A percentile compares a stretch with the other conserved stretches of the same genome.
Evolutionary conservation across 2,888 invertebrate genomes (phyloP).

Genomic region (Caenorhabditis parvicauda): DNA sequence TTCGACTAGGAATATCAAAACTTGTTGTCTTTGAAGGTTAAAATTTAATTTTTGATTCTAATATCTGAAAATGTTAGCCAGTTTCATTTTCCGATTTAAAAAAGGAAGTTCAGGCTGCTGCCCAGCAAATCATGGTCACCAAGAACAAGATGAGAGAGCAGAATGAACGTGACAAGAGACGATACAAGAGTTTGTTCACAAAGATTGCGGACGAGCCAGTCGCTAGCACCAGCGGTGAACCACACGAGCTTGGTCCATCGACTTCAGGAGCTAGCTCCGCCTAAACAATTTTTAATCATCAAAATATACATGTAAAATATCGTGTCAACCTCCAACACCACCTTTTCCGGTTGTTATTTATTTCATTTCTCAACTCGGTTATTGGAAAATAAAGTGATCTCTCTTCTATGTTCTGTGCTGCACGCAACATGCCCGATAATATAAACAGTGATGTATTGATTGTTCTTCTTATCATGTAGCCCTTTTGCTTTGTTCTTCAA

Average conservation of each 20-base stretch:
- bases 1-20: not conserved
- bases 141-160: conserved; percentile 76
- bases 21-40: not conserved
- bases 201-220: conserved; percentile 66
- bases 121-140: conserved; percentile 69
- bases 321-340: too few species aligned
- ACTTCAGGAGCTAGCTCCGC: not conserved
- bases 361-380: too few species aligned
- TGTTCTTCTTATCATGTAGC: too few species aligned
- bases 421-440: too few species aligned
- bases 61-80: not conserved
- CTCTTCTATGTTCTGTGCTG: too few species aligned
- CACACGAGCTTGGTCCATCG: not conserved
- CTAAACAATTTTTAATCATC: too few species aligned
- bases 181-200: conserved; percentile 91
- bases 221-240: conserved; percentile 14
- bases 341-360: too few species aligned
- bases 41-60: not conserved
- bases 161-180: conserved; percentile 73
- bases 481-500: too few species aligned
- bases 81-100: not conserved
- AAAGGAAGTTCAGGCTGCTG: conserved; percentile 43
- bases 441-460: too few species aligned
- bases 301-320: too few species aligned
- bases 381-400: too few species aligned